Evolutionary conservation across 2,113 vertebrate genomes (phyloP).

Genomic region (Cettia cetti): DNA sequence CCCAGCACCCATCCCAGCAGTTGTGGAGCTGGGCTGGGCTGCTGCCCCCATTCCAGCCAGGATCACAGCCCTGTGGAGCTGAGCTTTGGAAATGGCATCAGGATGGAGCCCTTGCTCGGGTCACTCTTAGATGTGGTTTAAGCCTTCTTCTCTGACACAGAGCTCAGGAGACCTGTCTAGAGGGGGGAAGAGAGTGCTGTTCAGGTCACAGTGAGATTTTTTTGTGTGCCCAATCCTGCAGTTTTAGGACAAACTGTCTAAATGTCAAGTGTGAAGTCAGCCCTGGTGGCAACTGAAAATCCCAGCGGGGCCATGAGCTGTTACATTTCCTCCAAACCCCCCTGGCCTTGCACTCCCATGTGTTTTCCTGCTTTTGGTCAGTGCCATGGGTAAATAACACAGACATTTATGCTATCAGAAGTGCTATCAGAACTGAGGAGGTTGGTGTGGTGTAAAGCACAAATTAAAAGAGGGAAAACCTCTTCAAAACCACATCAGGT

Average conservation of each 20-base stretch:
- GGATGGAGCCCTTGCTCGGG: neutral
- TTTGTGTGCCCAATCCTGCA: neutral
- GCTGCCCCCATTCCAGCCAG: neutral
- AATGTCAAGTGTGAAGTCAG: neutral
- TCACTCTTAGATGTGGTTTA: neutral
- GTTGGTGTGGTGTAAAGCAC: neutral
- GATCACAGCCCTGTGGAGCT: neutral
- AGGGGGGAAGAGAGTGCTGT: rapidly evolving
- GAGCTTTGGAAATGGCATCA: neutral
- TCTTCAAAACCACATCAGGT: neutral
- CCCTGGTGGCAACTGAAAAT: neutral
- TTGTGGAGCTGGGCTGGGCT: neutral
- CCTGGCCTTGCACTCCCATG: neutral
- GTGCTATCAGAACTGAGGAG: neutral
- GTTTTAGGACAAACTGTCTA: neutral
- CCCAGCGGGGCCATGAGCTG: neutral
- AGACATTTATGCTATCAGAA: rapidly evolving
- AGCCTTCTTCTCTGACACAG: neutral
- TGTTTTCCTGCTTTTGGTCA: neutral
- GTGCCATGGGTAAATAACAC: neutral
- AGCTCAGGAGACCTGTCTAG: neutral
- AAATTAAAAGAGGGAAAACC: neutral
- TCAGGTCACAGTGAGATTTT: rapidly evolving
- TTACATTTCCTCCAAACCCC: neutral
- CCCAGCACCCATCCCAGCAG: neutral